Base-by-base conservation (phyloP, 2,113 vertebrate species). In the Agelaius phoeniceus region DNA sequence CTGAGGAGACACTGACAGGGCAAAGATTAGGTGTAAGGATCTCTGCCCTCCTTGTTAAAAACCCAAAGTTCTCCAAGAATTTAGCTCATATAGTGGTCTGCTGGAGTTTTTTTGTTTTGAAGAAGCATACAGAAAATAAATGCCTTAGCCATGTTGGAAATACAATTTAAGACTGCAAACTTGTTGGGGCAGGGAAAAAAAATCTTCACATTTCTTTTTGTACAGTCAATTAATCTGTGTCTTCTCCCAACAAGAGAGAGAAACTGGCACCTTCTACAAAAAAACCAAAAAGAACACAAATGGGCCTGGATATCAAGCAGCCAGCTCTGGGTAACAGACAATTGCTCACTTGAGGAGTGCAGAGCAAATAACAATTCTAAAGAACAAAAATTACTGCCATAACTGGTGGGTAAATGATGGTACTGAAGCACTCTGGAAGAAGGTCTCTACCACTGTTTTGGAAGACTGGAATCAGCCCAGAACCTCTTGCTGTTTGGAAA, bases 381-480 rank as follows among this genome's bases (percentile, higher is more conserved):
- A 71, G 66, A 68, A 30, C 13, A 82, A 54, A 61, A 81, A 52
- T 15, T 11, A 86, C 11, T 51, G 17, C 35, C 19, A 30, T 15
- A 67, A 90, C 31, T 15, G 44, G 2, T 33, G 57, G 48, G 13
- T 77, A 61, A 84, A 92, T 54, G 20, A 37, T 1, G 12, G 6
- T 58, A 78, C 33, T 27, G n/a, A 78, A 78, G 57, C 66, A n/a
- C 35, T 72, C 28, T 81, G 61, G 66, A 84, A 84, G 66, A 17
- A 72, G 48, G 41, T 79, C 67, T 76, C 72, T 46, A 69, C 58
- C 77, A 90, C 28, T 79, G 73, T 92, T 96, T 96, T 96, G 90
- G 69, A 92, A 95, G 80, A 58, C 69, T 92, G 92, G 93, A 96
- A 75, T 73, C 76, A 84, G 84, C 43, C 48, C 92, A 94, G 76